A percentile compares a stretch with the other conserved stretches of the same genome.
phyloP scores from a whole-genome alignment of 2,888 invertebrate genomes.

The Sipha maydis region DNA sequence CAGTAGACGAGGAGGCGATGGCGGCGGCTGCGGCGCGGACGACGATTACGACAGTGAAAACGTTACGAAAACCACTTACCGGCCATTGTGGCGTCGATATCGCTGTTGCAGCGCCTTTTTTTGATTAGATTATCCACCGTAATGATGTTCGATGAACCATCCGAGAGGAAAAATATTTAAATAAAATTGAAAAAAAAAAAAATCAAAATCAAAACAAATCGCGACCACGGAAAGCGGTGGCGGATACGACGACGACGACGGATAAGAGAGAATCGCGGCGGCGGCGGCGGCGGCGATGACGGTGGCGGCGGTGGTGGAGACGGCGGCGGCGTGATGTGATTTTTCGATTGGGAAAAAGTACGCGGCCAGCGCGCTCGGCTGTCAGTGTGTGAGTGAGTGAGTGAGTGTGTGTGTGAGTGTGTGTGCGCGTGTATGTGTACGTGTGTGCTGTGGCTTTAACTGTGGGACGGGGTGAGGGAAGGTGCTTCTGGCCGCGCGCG shows the following conservation, averaged over 20 bases:
- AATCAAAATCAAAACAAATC: slow-evolving; percentile 46
- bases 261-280: slow-evolving; percentile 57
- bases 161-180: slow-evolving; percentile 23
- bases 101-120: slow-evolving; percentile 62
- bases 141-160: slow-evolving; percentile 60
- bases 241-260: slow-evolving; percentile 2
- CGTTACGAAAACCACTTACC: slow-evolving; percentile 55
- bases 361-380: not conserved
- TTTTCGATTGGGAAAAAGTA: slow-evolving; percentile 60
- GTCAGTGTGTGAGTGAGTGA: no score
- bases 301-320: slow-evolving; percentile 47
- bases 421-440: not conserved
- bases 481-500: slow-evolving; percentile 33
- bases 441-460: not conserved
- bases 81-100: slow-evolving; percentile 61
- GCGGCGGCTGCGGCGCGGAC: not conserved
- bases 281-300: slow-evolving; percentile 5
- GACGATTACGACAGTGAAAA: not conserved
- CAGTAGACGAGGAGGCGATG: not conserved
- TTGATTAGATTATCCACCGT: slow-evolving; percentile 62
- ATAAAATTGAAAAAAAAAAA: slow-evolving; percentile 10
- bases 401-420: not conserved
- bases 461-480: not conserved
- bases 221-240: slow-evolving; percentile 24
- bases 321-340: slow-evolving; percentile 57